phyloP scores from a whole-genome alignment of 2,113 vertebrate genomes.

The Solea senegalensis region DNA sequence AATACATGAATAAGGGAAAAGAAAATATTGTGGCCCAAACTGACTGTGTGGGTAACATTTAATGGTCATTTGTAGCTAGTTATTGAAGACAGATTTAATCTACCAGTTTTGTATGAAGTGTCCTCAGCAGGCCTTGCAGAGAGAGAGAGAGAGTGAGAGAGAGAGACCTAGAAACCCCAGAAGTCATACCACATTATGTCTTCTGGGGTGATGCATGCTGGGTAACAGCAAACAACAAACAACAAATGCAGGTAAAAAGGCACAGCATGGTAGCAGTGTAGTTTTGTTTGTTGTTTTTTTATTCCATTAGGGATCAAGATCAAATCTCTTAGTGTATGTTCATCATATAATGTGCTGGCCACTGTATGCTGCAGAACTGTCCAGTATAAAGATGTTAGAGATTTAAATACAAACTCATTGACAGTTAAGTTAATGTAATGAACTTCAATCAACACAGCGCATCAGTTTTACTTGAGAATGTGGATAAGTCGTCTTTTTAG shows the following conservation, averaged over 20 bases:
- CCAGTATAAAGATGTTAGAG: no score
- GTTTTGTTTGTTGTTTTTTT: no score
- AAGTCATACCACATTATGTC: background rate
- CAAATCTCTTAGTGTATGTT: no score
- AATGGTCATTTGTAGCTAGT: conserved; percentile 1
- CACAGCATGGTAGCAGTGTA: background rate
- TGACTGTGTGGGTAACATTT: background rate
- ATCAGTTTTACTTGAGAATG: background rate
- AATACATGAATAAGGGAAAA: conserved; percentile 5
- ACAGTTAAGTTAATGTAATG: background rate
- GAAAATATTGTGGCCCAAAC: background rate
- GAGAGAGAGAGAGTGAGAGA: background rate
- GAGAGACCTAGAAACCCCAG: background rate
- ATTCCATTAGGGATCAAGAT: no score
- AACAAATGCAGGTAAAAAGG: background rate
- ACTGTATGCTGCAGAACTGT: no score
- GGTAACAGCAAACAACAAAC: conserved; percentile 6
- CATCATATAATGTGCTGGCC: no score
- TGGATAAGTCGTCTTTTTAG: conserved; percentile 8
- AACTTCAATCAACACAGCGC: background rate
- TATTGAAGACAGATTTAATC: conserved; percentile 6
- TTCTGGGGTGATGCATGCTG: conserved; percentile 17
- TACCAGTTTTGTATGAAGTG: conserved; percentile 4
- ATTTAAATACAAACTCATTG: no score
- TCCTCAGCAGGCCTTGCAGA: background rate